Conservation (phyloP, 2,797 vertebrate genomes). For the Gobio occitaniae region DNA sequence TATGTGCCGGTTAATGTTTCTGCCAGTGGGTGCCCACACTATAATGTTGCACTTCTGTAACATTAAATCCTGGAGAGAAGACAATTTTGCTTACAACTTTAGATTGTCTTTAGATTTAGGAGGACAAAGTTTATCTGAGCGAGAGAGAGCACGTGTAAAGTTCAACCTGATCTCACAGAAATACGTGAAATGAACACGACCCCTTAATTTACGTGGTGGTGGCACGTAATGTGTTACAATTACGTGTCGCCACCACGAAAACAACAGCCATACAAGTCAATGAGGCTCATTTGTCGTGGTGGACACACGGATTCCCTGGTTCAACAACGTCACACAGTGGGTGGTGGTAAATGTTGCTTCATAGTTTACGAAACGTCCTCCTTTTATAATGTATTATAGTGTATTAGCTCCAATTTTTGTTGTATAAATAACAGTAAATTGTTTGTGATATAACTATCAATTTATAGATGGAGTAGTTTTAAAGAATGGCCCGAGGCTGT, state of each 20-base stretch:
- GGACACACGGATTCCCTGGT: not conserved
- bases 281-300: not conserved
- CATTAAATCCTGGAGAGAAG: no score
- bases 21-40: no score
- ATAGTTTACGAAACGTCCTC: not conserved
- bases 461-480: not conserved
- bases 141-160: no score
- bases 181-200: no score
- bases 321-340: conserved; percentile 2
- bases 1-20: no score
- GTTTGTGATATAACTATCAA: not conserved
- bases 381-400: conserved; percentile 11
- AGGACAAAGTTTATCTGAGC: no score
- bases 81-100: no score
- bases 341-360: not conserved
- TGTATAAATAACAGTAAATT: not conserved
- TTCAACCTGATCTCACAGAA: no score
- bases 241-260: not conserved
- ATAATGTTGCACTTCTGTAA: no score
- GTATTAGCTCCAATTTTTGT: not conserved
- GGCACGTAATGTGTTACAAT: not conserved
- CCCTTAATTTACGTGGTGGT: no score
- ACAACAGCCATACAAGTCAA: no score
- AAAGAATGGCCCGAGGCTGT: not conserved
- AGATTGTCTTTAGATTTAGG: no score